Percentiles rank a stretch among this genome's conserved stretches.
phyloP scores from a whole-genome alignment of 1,140 invertebrate species.

The Drosophila arizonae region DNA sequence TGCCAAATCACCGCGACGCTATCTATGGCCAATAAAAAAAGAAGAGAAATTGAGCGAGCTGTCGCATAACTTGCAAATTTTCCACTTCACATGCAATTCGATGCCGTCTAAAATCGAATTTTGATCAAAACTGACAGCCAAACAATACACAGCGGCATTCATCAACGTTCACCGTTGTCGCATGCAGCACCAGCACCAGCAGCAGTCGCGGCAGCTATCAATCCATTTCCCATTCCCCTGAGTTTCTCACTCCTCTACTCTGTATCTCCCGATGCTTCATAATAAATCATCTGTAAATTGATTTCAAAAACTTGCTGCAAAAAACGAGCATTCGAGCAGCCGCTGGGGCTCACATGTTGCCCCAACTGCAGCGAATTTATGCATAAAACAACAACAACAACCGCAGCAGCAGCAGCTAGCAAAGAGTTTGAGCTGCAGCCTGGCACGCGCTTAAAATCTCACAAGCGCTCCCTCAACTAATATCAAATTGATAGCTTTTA shows the following conservation, averaged over 20 bases:
- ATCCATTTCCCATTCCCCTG: background rate
- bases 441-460: constrained; percentile 57
- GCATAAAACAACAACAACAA: constrained; percentile 17
- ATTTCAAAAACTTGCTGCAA: constrained; percentile 75
- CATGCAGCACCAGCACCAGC: constrained; percentile 46
- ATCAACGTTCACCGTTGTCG: constrained; percentile 73
- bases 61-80: constrained; percentile 78
- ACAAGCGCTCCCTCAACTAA: constrained; percentile 61
- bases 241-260: background rate
- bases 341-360: constrained; percentile 47
- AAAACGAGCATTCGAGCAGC: constrained; percentile 43
- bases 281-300: constrained; percentile 81
- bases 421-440: constrained; percentile 49
- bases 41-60: constrained; percentile 11
- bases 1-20: constrained; percentile 31
- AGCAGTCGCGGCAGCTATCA: constrained; percentile 6
- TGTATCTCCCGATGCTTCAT: constrained; percentile 39
- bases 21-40: constrained; percentile 7
- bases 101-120: constrained; percentile 50
- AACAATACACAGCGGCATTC: constrained; percentile 79
- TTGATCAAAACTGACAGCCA: constrained; percentile 71
- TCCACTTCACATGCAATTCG: constrained; percentile 72
- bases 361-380: constrained; percentile 4
- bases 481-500: constrained; percentile 82
- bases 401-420: constrained; percentile 1